A percentile compares a stretch with the other conserved stretches of the same genome.
These are phyloP conservation scores for Sebastes hopkinsi DNA, from an alignment of 2,797 vertebrate species.

Conservation along the genomic window DNA sequence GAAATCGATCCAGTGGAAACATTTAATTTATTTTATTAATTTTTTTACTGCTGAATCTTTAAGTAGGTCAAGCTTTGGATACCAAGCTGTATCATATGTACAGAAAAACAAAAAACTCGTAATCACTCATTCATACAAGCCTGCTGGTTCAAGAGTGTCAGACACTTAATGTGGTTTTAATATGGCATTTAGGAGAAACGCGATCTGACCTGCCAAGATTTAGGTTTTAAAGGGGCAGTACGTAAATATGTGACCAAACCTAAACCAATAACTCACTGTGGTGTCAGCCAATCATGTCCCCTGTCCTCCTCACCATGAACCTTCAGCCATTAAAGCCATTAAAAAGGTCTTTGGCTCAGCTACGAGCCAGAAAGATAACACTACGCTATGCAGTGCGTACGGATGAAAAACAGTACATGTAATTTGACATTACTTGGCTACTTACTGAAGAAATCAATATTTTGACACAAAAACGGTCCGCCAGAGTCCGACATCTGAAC, in stretches of 20 bases:
- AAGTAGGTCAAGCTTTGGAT: conserved; percentile 53
- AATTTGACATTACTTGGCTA: too few species aligned
- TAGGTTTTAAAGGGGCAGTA: conserved; percentile 21
- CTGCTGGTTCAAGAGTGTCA: background rate
- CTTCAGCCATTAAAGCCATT: background rate
- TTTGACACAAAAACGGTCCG: too few species aligned
- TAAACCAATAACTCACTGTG: background rate
- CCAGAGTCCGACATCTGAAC: too few species aligned
- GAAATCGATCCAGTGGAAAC: conserved; percentile 61
- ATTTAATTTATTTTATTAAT: background rate
- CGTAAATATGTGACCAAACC: background rate
- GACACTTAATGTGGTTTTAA: background rate
- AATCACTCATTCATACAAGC: background rate
- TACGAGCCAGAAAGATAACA: too few species aligned
- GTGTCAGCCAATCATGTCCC: background rate
- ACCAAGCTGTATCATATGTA: conserved; percentile 41
- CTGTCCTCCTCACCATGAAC: background rate
- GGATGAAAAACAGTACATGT: too few species aligned
- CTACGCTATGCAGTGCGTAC: too few species aligned
- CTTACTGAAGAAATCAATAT: too few species aligned
- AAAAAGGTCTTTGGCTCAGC: too few species aligned
- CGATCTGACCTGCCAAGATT: background rate
- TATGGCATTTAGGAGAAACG: background rate
- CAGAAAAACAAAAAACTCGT: background rate
- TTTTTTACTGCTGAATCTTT: conserved; percentile 27